Percentiles rank a stretch among this genome's conserved stretches.
Evolutionary conservation across 2,797 vertebrate species (phyloP).

Genomic region (Enteromius mattozi): DNA sequence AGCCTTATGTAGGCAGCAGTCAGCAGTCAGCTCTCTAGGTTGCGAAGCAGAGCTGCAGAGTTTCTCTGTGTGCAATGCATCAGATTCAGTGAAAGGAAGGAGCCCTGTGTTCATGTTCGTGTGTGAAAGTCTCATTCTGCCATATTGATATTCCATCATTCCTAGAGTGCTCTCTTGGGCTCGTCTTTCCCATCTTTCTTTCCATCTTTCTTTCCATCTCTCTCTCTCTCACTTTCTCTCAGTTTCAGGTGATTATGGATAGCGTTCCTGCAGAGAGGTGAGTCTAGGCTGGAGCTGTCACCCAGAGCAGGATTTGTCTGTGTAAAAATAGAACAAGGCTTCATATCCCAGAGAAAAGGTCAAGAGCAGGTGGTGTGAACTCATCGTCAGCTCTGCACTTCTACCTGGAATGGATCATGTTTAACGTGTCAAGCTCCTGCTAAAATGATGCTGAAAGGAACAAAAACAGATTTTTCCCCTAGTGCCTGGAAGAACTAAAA

Average conservation of each 20-base stretch:
- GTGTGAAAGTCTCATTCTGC: conserved; percentile 64
- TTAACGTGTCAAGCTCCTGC: conserved; percentile 65
- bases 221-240: conserved; percentile 56
- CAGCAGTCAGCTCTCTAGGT: conserved; percentile 20
- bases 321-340: conserved; percentile 64
- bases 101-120: conserved; percentile 58
- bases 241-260: conserved; percentile 77
- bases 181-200: conserved; percentile 61
- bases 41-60: not conserved
- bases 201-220: conserved; percentile 64
- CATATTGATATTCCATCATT: conserved; percentile 68
- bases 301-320: conserved; percentile 65
- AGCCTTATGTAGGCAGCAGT: not conserved
- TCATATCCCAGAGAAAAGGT: conserved; percentile 65
- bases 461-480: conserved; percentile 51
- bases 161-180: conserved; percentile 58
- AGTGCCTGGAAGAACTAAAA: conserved; percentile 62
- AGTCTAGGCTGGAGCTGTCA: conserved; percentile 63
- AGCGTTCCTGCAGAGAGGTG: conserved; percentile 63
- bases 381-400: conserved; percentile 65
- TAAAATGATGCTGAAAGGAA: conserved; percentile 48
- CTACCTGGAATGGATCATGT: conserved; percentile 66
- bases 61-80: conserved; percentile 54
- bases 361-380: conserved; percentile 68
- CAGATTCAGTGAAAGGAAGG: conserved; percentile 60